Evolutionary conservation across 2,888 invertebrate genomes (phyloP), one percentile per base, ranked within the genome.

Genomic region (Clunio marinus): DNA sequence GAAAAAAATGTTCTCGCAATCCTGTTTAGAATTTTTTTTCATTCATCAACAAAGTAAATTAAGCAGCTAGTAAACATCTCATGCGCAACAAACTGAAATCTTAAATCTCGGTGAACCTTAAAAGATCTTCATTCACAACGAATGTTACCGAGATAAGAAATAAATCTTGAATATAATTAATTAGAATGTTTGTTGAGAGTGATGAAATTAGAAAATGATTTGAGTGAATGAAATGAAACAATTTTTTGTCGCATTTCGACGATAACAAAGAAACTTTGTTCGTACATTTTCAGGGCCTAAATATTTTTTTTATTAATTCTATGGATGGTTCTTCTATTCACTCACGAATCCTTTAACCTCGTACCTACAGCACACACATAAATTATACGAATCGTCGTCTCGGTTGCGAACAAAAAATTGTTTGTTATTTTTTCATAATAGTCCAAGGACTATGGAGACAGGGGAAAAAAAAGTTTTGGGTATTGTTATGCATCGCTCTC

Each of bases 341-440:
- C 24, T n/a, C 41, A 41, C 15, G 17, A 60, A 60, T 60, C 41
- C 22, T 35, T 37, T 35, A 37, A 20, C 60, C 37, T 37, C 35
- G 37, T 60, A 63, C 63, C 46, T 63, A 63, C 63, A 63, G 63
- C 63, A 63, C 22, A 13, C 45, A 25, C 46, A 63, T 63, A 63
- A 63, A 63, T 63, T 63, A 63, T 63, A 28, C 63, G 41, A 41
- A 15, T 58, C 25, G 10, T 22, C 15, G 15, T 27, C 51, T n/a
- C n/a, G n/a, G 24, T 27, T 7, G n/a, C 57, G n/a, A 7, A 58
- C 57, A 58, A 27, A 58, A 27, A 27, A 58, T 25, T 63, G 63
- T 63, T 63, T 63, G 63, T 63, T 63, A 35, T 41, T 45, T 45
- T 63, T 46, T 27, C 17, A 63, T 46, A 46, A 63, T 63, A 20